Conservation (phyloP, 2,113 vertebrate genomes). For the Chaetops frenatus region DNA sequence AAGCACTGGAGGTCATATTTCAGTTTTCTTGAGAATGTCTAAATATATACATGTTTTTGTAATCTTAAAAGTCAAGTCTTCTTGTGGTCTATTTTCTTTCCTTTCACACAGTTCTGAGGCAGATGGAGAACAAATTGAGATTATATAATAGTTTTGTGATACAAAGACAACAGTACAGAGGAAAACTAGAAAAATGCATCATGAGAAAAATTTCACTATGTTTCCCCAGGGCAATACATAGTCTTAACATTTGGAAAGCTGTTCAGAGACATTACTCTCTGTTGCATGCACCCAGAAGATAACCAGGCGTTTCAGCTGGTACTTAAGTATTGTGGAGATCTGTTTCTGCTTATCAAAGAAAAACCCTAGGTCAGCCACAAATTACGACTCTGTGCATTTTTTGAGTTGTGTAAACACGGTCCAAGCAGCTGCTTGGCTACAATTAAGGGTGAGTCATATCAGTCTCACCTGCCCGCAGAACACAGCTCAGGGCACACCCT, state of each 20-base stretch:
- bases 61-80: background rate
- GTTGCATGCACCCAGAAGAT: background rate
- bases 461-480: background rate
- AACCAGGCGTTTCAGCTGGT: background rate
- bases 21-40: background rate
- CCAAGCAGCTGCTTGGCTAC: background rate
- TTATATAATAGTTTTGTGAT: background rate
- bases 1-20: background rate
- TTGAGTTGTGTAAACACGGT: background rate
- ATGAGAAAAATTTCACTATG: background rate
- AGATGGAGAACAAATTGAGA: background rate
- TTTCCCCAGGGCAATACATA: background rate
- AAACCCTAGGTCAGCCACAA: background rate
- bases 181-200: background rate
- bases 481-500: background rate
- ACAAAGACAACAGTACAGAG: background rate
- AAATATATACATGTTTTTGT: background rate
- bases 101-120: background rate
- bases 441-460: background rate
- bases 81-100: background rate
- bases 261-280: background rate
- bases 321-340: background rate
- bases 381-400: background rate
- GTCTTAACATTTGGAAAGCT: background rate
- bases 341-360: background rate